phyloP scores from a whole-genome alignment of 2,888 invertebrate species.

The Tinea trinotella region DNA sequence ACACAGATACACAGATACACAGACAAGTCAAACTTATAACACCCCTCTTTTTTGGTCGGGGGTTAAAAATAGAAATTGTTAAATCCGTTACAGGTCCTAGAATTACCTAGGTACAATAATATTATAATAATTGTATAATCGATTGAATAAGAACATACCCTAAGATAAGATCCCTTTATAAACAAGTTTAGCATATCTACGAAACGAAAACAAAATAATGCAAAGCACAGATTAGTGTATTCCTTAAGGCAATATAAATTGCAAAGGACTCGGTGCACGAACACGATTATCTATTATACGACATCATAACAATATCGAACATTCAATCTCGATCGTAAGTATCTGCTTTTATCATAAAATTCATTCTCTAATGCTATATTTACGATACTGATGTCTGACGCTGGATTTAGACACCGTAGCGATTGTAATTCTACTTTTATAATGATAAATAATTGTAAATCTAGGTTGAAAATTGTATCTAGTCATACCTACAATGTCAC shows the following conservation, averaged over 20 bases:
- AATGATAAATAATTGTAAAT: too few species aligned
- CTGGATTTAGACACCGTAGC: too few species aligned
- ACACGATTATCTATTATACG: slow-evolving; percentile 30
- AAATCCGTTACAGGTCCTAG: too few species aligned
- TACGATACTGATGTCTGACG: background rate
- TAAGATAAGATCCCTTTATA: background rate
- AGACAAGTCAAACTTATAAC: too few species aligned
- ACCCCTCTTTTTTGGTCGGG: too few species aligned
- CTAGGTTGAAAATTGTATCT: too few species aligned
- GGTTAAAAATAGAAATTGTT: too few species aligned
- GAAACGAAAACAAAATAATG: background rate
- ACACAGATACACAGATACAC: too few species aligned
- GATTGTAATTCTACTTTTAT: too few species aligned
- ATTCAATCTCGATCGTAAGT: background rate
- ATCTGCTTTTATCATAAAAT: slow-evolving; percentile 14
- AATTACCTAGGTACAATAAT: too few species aligned
- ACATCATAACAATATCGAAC: slow-evolving; percentile 27
- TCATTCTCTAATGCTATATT: background rate
- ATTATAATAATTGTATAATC: too few species aligned
- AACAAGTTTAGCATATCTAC: background rate
- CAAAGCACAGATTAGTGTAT: background rate
- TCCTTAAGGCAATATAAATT: background rate
- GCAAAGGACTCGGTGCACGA: background rate
- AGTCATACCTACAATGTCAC: too few species aligned
- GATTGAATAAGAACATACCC: background rate